Conservation (phyloP, 2,797 vertebrate species). For the Acridotheres tristis region DNA sequence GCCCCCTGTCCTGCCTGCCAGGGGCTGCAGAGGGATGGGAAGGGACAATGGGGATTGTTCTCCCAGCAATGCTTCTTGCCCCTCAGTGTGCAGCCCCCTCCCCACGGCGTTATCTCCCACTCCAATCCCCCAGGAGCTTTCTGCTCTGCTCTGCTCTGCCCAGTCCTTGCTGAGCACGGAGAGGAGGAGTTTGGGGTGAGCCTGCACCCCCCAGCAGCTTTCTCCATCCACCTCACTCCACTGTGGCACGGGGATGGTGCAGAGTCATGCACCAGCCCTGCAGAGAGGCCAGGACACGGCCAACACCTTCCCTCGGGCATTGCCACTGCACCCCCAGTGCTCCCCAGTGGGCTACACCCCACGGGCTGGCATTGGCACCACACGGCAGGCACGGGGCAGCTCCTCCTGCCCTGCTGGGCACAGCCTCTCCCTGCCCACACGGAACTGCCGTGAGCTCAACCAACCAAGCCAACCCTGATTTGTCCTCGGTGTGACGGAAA, state of each 20-base stretch:
- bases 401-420: neutral
- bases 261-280: neutral
- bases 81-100: neutral
- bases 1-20: constrained; percentile 80
- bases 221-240: neutral
- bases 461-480: neutral
- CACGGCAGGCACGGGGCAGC: neutral
- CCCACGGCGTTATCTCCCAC: neutral
- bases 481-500: neutral
- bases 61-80: constrained; percentile 72
- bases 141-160: neutral
- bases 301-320: neutral
- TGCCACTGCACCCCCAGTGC: neutral
- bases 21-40: constrained; percentile 87
- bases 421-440: neutral
- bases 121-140: neutral
- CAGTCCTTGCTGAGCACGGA: neutral
- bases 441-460: neutral
- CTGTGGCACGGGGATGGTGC: rapidly evolving
- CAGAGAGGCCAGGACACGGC: neutral
- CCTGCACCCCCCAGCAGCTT: neutral
- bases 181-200: neutral
- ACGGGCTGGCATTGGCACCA: rapidly evolving
- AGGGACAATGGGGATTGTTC: constrained; percentile 88
- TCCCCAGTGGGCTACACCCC: neutral